Conservation (phyloP, 2,888 invertebrate species). For the Drosophila macrospina region DNA sequence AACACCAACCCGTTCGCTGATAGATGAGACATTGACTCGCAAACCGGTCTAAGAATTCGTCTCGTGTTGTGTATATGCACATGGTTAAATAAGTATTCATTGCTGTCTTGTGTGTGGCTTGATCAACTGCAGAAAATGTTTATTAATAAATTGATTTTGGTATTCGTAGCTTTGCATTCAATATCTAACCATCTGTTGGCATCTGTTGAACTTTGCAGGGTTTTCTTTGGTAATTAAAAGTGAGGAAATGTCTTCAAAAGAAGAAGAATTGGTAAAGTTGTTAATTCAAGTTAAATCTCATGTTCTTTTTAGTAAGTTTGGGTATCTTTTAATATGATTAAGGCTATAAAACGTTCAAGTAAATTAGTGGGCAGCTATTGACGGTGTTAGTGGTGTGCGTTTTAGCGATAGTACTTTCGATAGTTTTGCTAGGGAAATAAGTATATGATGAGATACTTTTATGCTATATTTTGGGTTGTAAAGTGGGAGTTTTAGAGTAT, state of each 20-base stretch:
- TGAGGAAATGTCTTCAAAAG: background rate
- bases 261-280: too few species aligned
- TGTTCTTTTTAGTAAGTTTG: too few species aligned
- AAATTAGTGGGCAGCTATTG: too few species aligned
- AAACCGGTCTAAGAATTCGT: slow-evolving; percentile 47
- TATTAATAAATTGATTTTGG: slow-evolving; percentile 13
- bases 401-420: too few species aligned
- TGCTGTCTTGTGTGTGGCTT: slow-evolving; percentile 17
- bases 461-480: too few species aligned
- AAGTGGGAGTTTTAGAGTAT: too few species aligned
- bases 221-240: background rate
- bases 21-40: slow-evolving; percentile 18
- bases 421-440: too few species aligned
- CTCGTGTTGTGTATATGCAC: slow-evolving; percentile 1
- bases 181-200: slow-evolving; percentile 3
- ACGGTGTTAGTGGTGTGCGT: too few species aligned
- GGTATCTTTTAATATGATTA: too few species aligned
- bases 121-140: slow-evolving; percentile 32
- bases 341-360: too few species aligned
- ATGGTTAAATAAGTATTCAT: slow-evolving; percentile 40
- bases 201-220: background rate
- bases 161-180: slow-evolving; percentile 1
- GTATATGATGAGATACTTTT: too few species aligned
- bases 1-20: slow-evolving; percentile 7
- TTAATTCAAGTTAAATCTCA: too few species aligned